These are phyloP conservation scores for Nannoperca australis DNA, from an alignment of 2,797 vertebrate genomes.

Conservation along the genomic window DNA sequence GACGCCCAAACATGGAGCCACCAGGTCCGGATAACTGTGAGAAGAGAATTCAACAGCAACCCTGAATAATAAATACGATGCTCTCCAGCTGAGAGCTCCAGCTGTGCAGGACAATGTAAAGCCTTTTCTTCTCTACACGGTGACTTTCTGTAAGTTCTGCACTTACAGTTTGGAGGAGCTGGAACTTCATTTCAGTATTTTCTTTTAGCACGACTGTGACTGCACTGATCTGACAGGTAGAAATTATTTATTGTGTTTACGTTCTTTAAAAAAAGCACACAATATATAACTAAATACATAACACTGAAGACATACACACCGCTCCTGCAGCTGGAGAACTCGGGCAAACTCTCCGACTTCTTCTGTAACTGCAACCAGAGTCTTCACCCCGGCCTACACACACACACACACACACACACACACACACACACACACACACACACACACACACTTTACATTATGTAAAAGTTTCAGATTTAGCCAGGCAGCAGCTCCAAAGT, in stretches of 20 bases:
- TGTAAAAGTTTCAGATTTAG: not conserved
- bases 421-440: slow-evolving; percentile 15
- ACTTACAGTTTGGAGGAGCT: not conserved
- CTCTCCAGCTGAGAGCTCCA: slow-evolving; percentile 22
- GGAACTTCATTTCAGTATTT: not conserved
- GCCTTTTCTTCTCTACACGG: not conserved
- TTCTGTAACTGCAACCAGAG: slow-evolving; percentile 80
- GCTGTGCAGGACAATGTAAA: not conserved
- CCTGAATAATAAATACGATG: slow-evolving; percentile 28
- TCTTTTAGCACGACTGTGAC: not conserved
- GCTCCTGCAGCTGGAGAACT: slow-evolving; percentile 74
- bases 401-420: slow-evolving; percentile 4
- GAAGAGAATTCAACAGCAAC: not conserved
- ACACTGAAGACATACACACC: slow-evolving; percentile 56
- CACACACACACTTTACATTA: not conserved
- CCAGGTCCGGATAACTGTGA: slow-evolving; percentile 72
- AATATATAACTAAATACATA: not conserved
- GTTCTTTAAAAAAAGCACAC: not conserved
- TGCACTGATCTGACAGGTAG: too few relatives aligned
- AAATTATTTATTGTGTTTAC: not conserved
- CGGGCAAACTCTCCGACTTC: slow-evolving; percentile 77
- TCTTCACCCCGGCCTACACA: slow-evolving; percentile 66
- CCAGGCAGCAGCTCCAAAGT: not conserved
- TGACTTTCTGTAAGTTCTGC: not conserved
- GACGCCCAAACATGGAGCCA: slow-evolving; percentile 72